Conservation (phyloP, 2,797 vertebrate genomes). For the Austrolebias charrua region DNA sequence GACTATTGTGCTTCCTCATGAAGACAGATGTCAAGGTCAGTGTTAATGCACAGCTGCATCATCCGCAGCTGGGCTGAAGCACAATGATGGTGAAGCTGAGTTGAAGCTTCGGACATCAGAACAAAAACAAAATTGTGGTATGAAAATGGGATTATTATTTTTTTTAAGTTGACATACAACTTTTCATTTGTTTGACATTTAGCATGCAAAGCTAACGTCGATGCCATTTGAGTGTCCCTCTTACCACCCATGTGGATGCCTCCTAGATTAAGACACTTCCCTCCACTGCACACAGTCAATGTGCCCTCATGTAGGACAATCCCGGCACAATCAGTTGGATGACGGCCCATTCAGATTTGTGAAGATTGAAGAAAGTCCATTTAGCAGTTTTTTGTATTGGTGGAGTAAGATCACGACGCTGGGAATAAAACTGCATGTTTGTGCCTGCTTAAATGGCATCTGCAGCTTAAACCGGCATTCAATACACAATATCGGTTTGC, state of each 20-base stretch:
- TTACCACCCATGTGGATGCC: constrained; percentile 74
- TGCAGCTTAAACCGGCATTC: constrained; percentile 43
- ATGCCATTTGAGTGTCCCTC: constrained; percentile 43
- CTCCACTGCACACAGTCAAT: constrained; percentile 76
- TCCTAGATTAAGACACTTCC: constrained; percentile 71
- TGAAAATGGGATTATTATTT: neutral
- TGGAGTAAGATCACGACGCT: constrained; percentile 19
- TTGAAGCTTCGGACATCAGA: neutral
- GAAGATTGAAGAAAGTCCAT: constrained; percentile 63
- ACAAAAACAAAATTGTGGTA: neutral
- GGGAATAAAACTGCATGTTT: constrained; percentile 17
- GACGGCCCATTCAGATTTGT: constrained; percentile 56
- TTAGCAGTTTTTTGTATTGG: constrained; percentile 52
- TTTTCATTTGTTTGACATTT: constrained; percentile 22
- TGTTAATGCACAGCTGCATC: constrained; percentile 45
- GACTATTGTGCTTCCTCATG: constrained; percentile 53
- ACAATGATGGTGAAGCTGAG: neutral
- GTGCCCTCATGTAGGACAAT: constrained; percentile 71
- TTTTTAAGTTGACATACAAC: constrained; percentile 15
- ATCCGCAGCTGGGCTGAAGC: constrained; percentile 35
- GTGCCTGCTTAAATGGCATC: constrained; percentile 39
- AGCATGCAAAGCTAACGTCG: constrained; percentile 29
- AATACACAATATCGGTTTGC: constrained; percentile 17
- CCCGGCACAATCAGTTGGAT: constrained; percentile 64
- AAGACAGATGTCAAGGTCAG: constrained; percentile 65